A percentile compares a stretch with the other conserved stretches of the same genome.
Conservation (phyloP, 2,797 vertebrate species). For the Enteromius viviparus region DNA sequence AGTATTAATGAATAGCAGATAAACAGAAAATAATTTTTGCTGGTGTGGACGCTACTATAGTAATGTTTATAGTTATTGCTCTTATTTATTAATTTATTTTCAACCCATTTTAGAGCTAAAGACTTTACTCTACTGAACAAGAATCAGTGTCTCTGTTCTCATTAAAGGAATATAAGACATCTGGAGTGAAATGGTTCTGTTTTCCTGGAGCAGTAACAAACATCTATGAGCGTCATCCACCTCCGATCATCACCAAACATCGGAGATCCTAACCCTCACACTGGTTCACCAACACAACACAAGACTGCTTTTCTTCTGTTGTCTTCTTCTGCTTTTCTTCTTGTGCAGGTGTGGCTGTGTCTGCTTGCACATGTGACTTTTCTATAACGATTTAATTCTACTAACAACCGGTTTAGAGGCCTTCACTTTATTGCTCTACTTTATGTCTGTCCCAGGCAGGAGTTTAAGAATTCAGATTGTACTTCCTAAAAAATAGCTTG, state of each 20-base stretch:
- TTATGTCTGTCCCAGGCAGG: constrained; percentile 59
- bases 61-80: too few species aligned
- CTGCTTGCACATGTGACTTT: constrained; percentile 60
- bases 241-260: neutral
- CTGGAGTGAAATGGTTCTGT: neutral
- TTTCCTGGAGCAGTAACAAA: neutral
- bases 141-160: neutral
- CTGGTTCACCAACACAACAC: neutral
- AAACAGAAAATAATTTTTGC: too few species aligned
- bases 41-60: too few species aligned
- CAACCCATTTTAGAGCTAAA: neutral
- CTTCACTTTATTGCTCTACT: constrained; percentile 65
- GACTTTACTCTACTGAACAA: neutral
- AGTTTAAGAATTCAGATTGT: constrained; percentile 66
- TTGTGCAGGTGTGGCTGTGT: neutral
- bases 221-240: neutral
- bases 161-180: neutral
- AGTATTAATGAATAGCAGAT: too few species aligned
- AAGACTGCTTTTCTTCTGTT: neutral
- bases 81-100: too few species aligned
- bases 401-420: constrained; percentile 65
- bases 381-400: constrained; percentile 66
- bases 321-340: neutral
- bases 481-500: constrained; percentile 66
- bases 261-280: neutral